Conservation (phyloP, 2,113 vertebrate species). For the Leucosticte australis region DNA sequence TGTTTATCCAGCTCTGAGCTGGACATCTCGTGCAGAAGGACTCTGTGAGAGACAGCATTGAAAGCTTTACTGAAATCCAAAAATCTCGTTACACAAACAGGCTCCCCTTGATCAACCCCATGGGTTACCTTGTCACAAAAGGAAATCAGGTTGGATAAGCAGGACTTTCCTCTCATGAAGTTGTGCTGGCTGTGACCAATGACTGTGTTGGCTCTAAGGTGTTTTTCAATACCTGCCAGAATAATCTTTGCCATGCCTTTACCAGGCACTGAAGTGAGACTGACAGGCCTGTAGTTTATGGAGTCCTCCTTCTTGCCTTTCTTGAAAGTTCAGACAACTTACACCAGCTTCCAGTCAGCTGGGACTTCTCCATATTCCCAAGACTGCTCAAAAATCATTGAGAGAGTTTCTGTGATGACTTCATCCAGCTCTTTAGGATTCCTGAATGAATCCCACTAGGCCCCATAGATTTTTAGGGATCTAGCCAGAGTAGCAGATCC, state of each 20-base stretch:
- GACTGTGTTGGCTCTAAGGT: too few relatives aligned
- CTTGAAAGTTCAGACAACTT: background rate
- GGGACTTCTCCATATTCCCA: background rate
- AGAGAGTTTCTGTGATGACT: fast-evolving
- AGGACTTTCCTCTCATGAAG: background rate
- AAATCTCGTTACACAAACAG: background rate
- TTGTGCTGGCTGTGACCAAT: background rate
- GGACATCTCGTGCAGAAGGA: background rate
- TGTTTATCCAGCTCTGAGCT: background rate
- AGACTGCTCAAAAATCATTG: background rate
- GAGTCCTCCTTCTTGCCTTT: background rate
- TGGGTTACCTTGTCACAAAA: background rate
- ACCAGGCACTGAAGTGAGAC: background rate
- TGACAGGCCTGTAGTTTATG: background rate
- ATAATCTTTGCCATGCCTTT: background rate
- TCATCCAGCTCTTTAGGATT: background rate
- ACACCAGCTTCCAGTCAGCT: background rate
- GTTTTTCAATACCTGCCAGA: background rate
- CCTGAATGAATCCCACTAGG: background rate
- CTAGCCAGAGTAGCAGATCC: background rate
- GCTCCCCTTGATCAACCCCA: background rate
- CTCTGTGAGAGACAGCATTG: background rate
- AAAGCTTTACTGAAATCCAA: background rate
- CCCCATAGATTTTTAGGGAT: background rate
- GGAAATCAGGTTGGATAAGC: background rate